These are phyloP conservation scores for Sebastes iracundus DNA, from an alignment of 2,797 vertebrate species.

Conservation along the genomic window DNA sequence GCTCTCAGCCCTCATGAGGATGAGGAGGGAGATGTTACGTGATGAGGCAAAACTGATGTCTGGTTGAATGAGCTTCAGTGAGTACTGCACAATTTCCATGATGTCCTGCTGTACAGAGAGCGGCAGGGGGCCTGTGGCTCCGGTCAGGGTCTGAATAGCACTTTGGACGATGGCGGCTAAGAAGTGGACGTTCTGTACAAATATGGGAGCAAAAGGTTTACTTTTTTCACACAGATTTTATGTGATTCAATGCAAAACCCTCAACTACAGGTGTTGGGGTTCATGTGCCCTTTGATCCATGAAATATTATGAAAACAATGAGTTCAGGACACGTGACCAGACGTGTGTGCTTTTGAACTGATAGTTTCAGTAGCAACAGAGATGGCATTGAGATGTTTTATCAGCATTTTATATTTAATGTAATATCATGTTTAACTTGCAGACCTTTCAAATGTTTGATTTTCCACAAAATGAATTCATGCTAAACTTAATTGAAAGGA, in stretches of 20 bases:
- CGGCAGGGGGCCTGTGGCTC: slow-evolving; percentile 4
- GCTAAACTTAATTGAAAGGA: too few species aligned
- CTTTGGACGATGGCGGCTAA: slow-evolving; percentile 43
- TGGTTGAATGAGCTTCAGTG: slow-evolving; percentile 63
- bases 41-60: slow-evolving; percentile 54
- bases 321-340: not conserved
- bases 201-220: not conserved
- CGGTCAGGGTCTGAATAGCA: slow-evolving; percentile 32
- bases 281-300: not conserved
- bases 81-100: slow-evolving; percentile 48
- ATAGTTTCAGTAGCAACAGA: not conserved
- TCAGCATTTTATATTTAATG: too few species aligned
- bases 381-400: not conserved
- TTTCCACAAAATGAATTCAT: too few species aligned
- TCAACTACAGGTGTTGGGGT: not conserved
- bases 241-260: not conserved
- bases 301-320: not conserved
- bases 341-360: not conserved
- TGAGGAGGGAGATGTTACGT: slow-evolving; percentile 54
- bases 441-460: too few species aligned
- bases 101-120: slow-evolving; percentile 47
- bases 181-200: slow-evolving; percentile 69
- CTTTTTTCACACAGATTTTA: not conserved
- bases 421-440: too few species aligned
- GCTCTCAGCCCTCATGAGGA: slow-evolving; percentile 50